These are phyloP conservation scores for Varecia variegata DNA, from an alignment of 2,797 vertebrate genomes.

Conservation along the genomic window DNA sequence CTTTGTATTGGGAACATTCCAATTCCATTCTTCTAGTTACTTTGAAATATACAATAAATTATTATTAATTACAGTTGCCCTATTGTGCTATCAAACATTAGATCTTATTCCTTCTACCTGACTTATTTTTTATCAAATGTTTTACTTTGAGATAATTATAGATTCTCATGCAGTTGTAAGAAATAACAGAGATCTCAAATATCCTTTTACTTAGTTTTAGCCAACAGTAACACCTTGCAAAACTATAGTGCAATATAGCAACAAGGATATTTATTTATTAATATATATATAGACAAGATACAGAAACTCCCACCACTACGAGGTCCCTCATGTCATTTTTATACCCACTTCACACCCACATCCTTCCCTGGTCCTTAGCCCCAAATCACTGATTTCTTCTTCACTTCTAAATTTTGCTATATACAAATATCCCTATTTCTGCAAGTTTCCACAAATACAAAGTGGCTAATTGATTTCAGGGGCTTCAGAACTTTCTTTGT, in stretches of 20 bases:
- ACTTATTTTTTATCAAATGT: not conserved
- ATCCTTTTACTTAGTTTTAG: not conserved
- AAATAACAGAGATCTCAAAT: not conserved
- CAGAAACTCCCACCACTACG: not conserved
- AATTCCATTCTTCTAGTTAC: not conserved
- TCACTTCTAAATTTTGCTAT: not conserved
- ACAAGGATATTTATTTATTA: not conserved
- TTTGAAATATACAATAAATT: not conserved
- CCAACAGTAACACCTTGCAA: not conserved
- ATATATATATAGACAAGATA: not conserved
- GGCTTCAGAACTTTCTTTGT: not conserved
- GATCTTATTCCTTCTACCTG: not conserved
- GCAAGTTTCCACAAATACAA: not conserved
- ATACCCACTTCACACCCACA: too few relatives aligned
- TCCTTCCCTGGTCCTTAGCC: not conserved
- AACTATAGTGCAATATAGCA: not conserved
- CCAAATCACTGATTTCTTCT: not conserved
- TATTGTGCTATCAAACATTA: not conserved
- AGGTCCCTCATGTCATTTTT: not conserved
- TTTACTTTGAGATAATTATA: conserved; percentile 29
- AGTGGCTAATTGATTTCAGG: not conserved
- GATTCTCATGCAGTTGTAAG: not conserved
- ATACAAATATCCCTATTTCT: not conserved
- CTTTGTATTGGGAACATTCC: not conserved
- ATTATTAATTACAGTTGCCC: not conserved